Conservation (phyloP, 2,888 invertebrate genomes). For the Allygus modestus region DNA sequence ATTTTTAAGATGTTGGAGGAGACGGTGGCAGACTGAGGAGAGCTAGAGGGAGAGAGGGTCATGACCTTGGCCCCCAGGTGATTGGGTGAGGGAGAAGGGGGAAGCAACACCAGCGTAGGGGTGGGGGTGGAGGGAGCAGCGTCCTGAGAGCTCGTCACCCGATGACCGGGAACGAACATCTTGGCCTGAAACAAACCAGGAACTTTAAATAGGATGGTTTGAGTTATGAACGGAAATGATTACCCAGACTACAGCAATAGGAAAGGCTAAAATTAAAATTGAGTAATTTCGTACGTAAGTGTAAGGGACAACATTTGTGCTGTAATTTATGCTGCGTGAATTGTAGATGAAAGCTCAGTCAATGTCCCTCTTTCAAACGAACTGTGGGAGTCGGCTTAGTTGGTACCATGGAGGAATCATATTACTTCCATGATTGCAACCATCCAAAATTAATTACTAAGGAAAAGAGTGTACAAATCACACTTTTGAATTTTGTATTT, state of each 20-base stretch:
- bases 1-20: constrained; percentile 1
- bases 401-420: no score
- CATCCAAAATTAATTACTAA: no score
- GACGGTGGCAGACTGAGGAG: not conserved
- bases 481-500: no score
- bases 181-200: not conserved
- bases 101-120: not conserved
- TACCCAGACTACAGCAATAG: not conserved
- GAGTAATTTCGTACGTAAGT: no score
- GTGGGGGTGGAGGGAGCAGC: not conserved
- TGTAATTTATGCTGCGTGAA: no score
- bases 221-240: no score
- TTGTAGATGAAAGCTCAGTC: no score
- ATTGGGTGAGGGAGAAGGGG: not conserved
- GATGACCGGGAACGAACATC: constrained; percentile 16
- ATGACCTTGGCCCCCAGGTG: constrained; percentile 6
- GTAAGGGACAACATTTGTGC: no score
- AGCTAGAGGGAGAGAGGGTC: not conserved
- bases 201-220: not conserved
- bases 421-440: no score
- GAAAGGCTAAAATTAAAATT: not conserved
- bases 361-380: no score
- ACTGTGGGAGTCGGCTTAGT: no score
- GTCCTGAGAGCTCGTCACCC: constrained; percentile 8
- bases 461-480: no score